Evolutionary conservation across 2,888 invertebrate species (phyloP).

Genomic region (Dichetophora obliterata): DNA sequence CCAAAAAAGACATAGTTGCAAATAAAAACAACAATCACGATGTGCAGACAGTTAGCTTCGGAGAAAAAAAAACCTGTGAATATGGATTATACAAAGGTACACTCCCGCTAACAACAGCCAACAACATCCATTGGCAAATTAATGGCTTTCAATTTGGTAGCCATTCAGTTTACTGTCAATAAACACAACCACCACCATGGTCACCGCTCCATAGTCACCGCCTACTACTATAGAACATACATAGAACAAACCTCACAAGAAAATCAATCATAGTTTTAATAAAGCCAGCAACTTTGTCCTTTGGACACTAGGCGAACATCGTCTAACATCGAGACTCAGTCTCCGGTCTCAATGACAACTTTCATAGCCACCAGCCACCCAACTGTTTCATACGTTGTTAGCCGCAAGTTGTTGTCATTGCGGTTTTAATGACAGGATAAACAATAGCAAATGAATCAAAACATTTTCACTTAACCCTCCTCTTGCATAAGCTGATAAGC

Average conservation of each 20-base stretch:
- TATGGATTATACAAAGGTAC: slow-evolving; percentile 33
- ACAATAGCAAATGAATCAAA: too few species aligned
- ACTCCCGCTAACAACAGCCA: neutral
- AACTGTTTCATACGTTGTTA: neutral
- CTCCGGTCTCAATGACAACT: too few species aligned
- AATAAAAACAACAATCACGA: neutral
- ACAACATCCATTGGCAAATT: neutral
- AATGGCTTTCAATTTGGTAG: neutral
- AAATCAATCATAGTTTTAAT: slow-evolving; percentile 27
- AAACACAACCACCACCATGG: slow-evolving; percentile 27
- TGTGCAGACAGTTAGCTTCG: neutral
- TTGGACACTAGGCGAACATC: too few species aligned
- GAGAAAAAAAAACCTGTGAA: slow-evolving; percentile 9
- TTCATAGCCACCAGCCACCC: neutral
- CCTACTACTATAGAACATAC: neutral
- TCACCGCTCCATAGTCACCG: neutral
- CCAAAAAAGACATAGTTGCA: neutral
- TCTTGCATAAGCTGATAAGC: too few species aligned
- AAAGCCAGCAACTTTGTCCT: neutral
- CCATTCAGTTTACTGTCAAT: slow-evolving; percentile 24
- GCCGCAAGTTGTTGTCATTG: too few species aligned
- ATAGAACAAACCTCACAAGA: neutral
- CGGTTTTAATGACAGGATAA: too few species aligned
- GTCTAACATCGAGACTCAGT: too few species aligned
- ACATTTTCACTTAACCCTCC: too few species aligned